These are phyloP conservation scores for Callinectes sapidus DNA, from an alignment of 2,888 invertebrate species.

Conservation along the genomic window DNA sequence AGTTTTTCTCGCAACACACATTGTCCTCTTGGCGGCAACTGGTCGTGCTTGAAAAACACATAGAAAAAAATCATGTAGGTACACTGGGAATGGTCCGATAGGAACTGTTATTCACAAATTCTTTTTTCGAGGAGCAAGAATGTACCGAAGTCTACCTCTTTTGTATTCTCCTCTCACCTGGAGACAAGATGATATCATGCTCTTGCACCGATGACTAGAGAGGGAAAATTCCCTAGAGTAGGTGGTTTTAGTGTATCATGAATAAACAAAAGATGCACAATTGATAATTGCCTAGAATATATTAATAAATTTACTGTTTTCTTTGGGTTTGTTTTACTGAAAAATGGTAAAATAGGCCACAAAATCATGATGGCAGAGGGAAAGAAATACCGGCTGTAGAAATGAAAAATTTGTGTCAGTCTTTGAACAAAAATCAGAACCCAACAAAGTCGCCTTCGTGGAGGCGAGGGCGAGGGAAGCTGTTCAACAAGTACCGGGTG, in stretches of 20 bases:
- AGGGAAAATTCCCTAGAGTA: neutral
- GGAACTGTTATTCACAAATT: constrained; percentile 20
- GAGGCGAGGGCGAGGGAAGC: constrained; percentile 19
- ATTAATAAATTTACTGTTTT: neutral
- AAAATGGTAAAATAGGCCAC: neutral
- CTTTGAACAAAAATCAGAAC: constrained; percentile 8
- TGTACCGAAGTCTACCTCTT: neutral
- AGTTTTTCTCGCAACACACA: constrained; percentile 15
- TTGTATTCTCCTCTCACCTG: neutral
- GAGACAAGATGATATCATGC: neutral
- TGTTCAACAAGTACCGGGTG: constrained; percentile 8
- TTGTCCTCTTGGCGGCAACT: constrained; percentile 13
- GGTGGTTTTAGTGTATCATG: neutral
- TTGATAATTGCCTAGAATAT: neutral
- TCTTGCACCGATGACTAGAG: neutral
- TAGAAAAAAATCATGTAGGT: constrained; percentile 33
- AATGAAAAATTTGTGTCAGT: neutral
- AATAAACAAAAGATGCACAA: neutral
- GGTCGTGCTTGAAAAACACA: constrained; percentile 24
- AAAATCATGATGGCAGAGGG: neutral
- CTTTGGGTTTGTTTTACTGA: neutral
- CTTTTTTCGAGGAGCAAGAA: constrained; percentile 9
- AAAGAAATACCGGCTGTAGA: neutral
- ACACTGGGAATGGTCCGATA: constrained; percentile 26
- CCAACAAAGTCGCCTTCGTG: neutral